Conservation (phyloP, 1,140 invertebrate species). For the Trachelipus rathkii region DNA sequence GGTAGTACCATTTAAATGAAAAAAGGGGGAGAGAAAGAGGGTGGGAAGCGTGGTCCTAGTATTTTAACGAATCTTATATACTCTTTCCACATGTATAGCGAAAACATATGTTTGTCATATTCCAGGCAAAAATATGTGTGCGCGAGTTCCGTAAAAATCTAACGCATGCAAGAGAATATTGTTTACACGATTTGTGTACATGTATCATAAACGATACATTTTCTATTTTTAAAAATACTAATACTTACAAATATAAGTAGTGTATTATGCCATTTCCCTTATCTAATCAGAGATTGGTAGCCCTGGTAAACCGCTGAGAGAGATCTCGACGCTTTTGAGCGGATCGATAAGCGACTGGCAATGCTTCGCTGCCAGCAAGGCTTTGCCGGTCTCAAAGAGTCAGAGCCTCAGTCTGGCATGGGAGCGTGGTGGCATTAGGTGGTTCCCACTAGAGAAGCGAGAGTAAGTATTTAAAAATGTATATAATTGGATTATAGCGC, state of each 20-base stretch:
- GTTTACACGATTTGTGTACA: too few species aligned
- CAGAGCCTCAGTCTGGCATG: conserved; percentile 1
- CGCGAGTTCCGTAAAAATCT: not conserved
- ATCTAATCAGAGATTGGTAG: conserved; percentile 12
- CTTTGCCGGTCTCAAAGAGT: not conserved
- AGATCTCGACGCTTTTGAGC: not conserved
- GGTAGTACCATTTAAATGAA: too few species aligned
- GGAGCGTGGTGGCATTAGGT: conserved; percentile 7
- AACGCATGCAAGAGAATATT: not conserved
- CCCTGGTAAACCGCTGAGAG: not conserved
- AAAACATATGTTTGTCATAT: not conserved
- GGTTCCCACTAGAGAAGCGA: not conserved
- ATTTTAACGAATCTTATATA: too few species aligned
- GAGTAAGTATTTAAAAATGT: too few species aligned
- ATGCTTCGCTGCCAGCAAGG: not conserved
- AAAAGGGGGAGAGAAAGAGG: too few species aligned
- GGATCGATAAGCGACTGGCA: not conserved
- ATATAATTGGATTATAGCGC: too few species aligned
- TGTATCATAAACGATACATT: not conserved
- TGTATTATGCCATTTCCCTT: not conserved
- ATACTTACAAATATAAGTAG: not conserved
- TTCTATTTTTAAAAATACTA: not conserved
- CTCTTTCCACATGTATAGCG: not conserved
- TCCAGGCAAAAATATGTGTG: not conserved
- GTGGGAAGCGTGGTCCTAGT: too few species aligned